phyloP scores from a whole-genome alignment of 2,113 vertebrate genomes.

The Phasianus colchicus region DNA sequence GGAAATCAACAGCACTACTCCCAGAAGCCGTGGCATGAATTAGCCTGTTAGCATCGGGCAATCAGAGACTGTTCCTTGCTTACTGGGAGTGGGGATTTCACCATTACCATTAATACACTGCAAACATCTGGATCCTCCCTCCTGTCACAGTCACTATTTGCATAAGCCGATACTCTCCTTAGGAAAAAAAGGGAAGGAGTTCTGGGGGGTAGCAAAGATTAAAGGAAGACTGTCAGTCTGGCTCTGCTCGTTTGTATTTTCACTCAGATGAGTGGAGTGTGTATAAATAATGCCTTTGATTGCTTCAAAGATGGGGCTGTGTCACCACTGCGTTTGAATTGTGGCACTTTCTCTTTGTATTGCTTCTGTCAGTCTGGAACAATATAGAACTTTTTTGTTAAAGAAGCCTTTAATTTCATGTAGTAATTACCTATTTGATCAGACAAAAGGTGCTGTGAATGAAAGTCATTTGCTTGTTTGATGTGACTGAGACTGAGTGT shows the following conservation, averaged over 20 bases:
- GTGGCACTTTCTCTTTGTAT: constrained; percentile 55
- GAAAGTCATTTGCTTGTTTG: constrained; percentile 71
- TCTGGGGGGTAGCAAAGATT: constrained; percentile 43
- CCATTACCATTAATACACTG: neutral
- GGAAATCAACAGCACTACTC: neutral
- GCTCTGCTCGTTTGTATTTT: constrained; percentile 54
- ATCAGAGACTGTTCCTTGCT: neutral
- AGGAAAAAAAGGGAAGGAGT: neutral
- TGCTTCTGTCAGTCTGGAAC: constrained; percentile 67
- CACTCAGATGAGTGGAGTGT: constrained; percentile 24
- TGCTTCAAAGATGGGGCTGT: constrained; percentile 61
- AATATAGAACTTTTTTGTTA: constrained; percentile 73
- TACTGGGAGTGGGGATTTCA: neutral
- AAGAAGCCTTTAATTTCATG: constrained; percentile 73
- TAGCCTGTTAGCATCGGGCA: neutral
- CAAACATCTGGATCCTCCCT: constrained; percentile 2
- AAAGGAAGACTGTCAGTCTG: constrained; percentile 71
- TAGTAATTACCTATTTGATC: constrained; percentile 80
- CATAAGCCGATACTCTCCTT: neutral
- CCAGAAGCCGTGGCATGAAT: neutral
- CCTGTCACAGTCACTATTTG: constrained; percentile 24
- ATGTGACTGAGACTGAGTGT: constrained; percentile 62
- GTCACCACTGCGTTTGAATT: constrained; percentile 41
- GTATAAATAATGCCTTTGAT: constrained; percentile 71
- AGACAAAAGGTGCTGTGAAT: constrained; percentile 76